Evolutionary conservation across 2,888 invertebrate genomes (phyloP).

Genomic region (Eilema caniola): DNA sequence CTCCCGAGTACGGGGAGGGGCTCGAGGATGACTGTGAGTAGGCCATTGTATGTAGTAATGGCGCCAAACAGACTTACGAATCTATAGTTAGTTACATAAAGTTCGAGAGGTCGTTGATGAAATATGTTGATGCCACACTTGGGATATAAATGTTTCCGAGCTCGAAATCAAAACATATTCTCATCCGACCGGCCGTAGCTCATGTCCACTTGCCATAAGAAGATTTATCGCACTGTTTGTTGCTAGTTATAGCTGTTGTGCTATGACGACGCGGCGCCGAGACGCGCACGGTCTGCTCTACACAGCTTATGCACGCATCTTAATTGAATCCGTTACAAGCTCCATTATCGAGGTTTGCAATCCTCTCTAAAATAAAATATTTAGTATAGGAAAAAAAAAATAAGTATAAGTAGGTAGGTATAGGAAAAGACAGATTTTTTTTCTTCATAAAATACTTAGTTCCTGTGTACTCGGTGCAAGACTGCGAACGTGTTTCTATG

Average conservation of each 20-base stretch:
- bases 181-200: not conserved
- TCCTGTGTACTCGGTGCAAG: too few species aligned
- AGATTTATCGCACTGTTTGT: conserved; percentile 2
- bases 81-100: not conserved
- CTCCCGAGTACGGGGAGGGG: too few species aligned
- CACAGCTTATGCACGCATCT: not conserved
- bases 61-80: not conserved
- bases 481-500: too few species aligned
- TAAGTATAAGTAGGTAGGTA: too few species aligned
- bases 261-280: not conserved
- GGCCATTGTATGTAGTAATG: not conserved
- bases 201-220: not conserved
- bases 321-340: not conserved
- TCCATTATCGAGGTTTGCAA: too few species aligned
- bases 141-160: not conserved
- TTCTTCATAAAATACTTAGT: too few species aligned
- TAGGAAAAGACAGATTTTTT: too few species aligned
- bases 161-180: not conserved
- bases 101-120: not conserved
- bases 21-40: too few species aligned
- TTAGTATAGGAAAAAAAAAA: too few species aligned
- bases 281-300: not conserved
- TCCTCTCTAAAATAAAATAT: too few species aligned
- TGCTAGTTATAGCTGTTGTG: not conserved
- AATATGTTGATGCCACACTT: not conserved